phyloP scores from a whole-genome alignment of 1,140 invertebrate genomes.

The Pseudoatta argentina region DNA sequence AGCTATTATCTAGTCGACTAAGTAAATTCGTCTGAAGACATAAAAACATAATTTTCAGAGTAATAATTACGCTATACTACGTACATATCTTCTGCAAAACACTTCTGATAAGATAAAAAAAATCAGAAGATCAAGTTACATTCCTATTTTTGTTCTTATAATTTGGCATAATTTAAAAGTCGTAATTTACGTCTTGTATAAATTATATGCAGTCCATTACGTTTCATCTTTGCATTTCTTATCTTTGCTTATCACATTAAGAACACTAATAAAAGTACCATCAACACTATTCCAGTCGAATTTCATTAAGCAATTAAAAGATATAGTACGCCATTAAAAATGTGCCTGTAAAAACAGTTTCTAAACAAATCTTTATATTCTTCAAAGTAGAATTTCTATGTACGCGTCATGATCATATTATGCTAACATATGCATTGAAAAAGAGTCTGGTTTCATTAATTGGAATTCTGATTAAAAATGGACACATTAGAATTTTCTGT shows the following conservation, averaged over 20 bases:
- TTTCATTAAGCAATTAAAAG: conserved; percentile 14
- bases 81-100: background rate
- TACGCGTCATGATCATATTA: background rate
- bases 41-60: background rate
- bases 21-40: conserved; percentile 60
- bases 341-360: background rate
- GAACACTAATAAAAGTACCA: conserved; percentile 10
- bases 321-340: background rate
- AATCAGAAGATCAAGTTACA: background rate
- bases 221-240: background rate
- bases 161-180: conserved; percentile 2
- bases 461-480: no score
- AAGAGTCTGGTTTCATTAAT: no score
- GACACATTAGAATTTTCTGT: no score
- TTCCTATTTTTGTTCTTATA: background rate
- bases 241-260: conserved; percentile 16
- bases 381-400: background rate
- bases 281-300: background rate
- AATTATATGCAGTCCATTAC: background rate
- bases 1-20: conserved; percentile 59
- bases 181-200: background rate
- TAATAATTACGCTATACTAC: background rate
- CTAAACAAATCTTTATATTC: background rate
- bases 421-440: no score
- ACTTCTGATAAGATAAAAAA: background rate